Evolutionary conservation across 2,797 vertebrate genomes (phyloP), one percentile per base, ranked within the genome.

Genomic region (Anguilla anguilla): DNA sequence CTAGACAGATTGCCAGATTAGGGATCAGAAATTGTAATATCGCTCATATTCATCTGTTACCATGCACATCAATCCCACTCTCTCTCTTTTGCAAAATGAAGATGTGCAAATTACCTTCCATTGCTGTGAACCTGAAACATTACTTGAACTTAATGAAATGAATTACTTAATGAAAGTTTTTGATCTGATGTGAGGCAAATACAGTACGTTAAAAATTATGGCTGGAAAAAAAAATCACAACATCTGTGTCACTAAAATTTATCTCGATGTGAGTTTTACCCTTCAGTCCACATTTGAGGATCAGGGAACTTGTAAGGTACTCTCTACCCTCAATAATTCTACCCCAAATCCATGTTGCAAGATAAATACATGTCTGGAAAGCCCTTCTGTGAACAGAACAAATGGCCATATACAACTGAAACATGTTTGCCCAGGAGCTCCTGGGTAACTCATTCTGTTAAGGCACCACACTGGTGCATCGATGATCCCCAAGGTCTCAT

Each of bases 1-100:
- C 55, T 85, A 9, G 84, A 74, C 31, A 2, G 31, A 85, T 28
- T 85, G 19, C 17, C 31, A 85, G 61, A 85, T 85, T 85, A 85
- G 31, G 35, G 51, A 19, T 84, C 15, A 82, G 19, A 82, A 82
- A 82, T 19, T 22, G 19, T 46, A 53, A 55, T 84, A 53, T 84
- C 28, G n/a, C 53, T 55, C n/a, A 57, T 31, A 84, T 84, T 57
- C 43, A 82, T 51, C 49, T 57, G 22, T 46, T 84, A 10, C 22
- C 31, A 35, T 39, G 55, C 13, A 39, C 53, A 6, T 55, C 49
- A 31, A 55, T 84, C 53, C 7, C 39, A 46, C 53, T 46, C 81
- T 53, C 81, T 53, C 55, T 2, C 0, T 53, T 9, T n/a, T 74
- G 31, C 28, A 74, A 11, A 15, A 13, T 35, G 31, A 31, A 74